These are phyloP conservation scores for Sminthurinus signatus DNA, from an alignment of 1,140 invertebrate species.

Conservation along the genomic window DNA sequence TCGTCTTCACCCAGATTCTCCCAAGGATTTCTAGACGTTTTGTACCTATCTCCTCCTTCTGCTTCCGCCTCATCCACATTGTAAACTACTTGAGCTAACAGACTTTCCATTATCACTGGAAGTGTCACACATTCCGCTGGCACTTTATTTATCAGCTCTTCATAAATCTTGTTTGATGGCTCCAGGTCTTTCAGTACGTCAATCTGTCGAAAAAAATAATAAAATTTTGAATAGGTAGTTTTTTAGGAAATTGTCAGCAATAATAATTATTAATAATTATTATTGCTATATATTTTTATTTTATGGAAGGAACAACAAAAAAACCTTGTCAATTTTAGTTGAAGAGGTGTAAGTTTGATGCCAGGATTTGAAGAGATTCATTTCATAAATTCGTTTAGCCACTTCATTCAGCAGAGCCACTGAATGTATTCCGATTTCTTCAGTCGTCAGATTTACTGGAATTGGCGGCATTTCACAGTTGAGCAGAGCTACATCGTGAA, in stretches of 20 bases:
- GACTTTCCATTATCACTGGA: conserved; percentile 20
- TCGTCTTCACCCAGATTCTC: too few species aligned
- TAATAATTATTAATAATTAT: too few species aligned
- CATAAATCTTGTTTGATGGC: conserved; percentile 10
- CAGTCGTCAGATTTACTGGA: background rate
- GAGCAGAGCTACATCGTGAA: conserved; percentile 25
- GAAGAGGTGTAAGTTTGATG: conserved; percentile 13
- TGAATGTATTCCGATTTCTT: conserved; percentile 8
- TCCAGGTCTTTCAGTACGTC: too few species aligned
- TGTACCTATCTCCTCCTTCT: too few species aligned
- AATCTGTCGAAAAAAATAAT: too few species aligned
- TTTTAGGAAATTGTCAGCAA: background rate
- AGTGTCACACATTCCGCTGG: conserved; percentile 27
- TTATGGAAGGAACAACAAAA: too few species aligned
- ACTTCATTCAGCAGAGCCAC: conserved; percentile 23
- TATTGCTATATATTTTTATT: too few species aligned
- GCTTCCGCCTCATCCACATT: too few species aligned
- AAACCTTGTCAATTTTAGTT: conserved; percentile 2
- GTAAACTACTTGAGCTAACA: conserved; percentile 27
- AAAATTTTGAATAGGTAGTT: too few species aligned
- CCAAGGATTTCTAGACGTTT: too few species aligned
- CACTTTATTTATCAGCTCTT: conserved; percentile 12
- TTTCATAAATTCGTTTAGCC: conserved; percentile 26
- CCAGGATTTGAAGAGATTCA: conserved; percentile 22
- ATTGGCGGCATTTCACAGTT: background rate